phyloP scores from a whole-genome alignment of 2,113 vertebrate species.

The Talpa occidentalis region DNA sequence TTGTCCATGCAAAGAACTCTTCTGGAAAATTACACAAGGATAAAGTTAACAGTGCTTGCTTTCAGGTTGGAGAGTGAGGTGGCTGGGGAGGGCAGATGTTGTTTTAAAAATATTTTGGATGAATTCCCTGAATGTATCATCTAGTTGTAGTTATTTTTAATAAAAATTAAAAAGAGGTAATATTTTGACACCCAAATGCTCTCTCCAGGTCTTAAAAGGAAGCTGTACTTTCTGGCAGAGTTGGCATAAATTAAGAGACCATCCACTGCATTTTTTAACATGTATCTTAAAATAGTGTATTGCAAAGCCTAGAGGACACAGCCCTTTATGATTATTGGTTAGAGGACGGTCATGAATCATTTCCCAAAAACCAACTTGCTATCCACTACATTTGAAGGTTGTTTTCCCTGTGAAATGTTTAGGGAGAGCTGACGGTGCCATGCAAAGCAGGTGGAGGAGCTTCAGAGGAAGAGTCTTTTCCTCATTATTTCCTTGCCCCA shows the following conservation, averaged over 20 bases:
- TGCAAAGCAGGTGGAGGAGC: not conserved
- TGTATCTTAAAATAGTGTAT: constrained; percentile 63
- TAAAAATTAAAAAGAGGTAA: not conserved
- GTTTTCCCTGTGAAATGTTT: not conserved
- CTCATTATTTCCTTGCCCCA: not conserved
- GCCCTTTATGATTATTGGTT: constrained; percentile 21
- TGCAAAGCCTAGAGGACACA: not conserved
- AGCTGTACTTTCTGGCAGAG: not conserved
- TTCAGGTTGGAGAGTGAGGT: not conserved
- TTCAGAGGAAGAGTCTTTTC: not conserved
- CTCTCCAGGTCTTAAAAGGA: constrained; percentile 9
- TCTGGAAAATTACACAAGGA: constrained; percentile 41
- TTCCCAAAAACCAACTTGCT: constrained; percentile 29
- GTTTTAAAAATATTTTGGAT: not conserved
- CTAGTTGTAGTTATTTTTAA: not conserved
- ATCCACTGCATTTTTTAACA: not conserved
- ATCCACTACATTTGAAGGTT: not conserved
- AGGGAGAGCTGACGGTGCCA: not conserved
- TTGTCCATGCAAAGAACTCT: constrained; percentile 32
- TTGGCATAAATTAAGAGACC: not conserved
- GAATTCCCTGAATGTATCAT: constrained; percentile 22
- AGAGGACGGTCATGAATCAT: not conserved
- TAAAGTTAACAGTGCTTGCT: not conserved
- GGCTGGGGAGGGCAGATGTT: not conserved
- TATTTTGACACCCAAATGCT: not conserved